Evolutionary conservation across 2,113 vertebrate genomes (phyloP).

Genomic region (Leptocoma aspasia): DNA sequence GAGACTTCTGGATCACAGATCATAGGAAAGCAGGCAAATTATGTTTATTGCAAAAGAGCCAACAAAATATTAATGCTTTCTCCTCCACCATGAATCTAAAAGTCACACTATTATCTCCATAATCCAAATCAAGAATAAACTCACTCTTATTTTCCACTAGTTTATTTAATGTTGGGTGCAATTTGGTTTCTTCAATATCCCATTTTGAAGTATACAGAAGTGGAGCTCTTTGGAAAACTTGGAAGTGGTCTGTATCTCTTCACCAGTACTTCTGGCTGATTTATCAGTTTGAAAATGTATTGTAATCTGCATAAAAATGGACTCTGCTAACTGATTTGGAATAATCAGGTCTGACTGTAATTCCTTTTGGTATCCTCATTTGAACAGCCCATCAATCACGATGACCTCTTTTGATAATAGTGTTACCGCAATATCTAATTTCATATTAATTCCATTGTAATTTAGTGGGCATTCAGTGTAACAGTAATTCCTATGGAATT

Average conservation of each 20-base stretch:
- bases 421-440: conserved; percentile 73
- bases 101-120: background rate
- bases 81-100: background rate
- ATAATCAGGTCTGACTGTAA: conserved; percentile 66
- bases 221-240: background rate
- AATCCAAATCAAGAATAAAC: background rate
- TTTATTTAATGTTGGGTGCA: background rate
- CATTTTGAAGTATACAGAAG: background rate
- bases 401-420: conserved; percentile 73
- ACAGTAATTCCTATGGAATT: conserved; percentile 67
- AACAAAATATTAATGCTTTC: background rate
- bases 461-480: conserved; percentile 67
- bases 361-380: conserved; percentile 68
- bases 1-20: background rate
- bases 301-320: conserved; percentile 71
- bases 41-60: background rate
- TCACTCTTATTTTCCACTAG: background rate
- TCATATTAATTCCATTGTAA: conserved; percentile 74
- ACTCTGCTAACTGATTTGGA: conserved; percentile 58
- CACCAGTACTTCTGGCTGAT: conserved; percentile 22
- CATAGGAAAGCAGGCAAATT: background rate
- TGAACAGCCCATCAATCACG: conserved; percentile 68
- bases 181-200: background rate
- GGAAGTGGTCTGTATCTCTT: background rate
- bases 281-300: conserved; percentile 64